Base-by-base conservation (phyloP, 2,113 vertebrate genomes). In the Origma solitaria region DNA sequence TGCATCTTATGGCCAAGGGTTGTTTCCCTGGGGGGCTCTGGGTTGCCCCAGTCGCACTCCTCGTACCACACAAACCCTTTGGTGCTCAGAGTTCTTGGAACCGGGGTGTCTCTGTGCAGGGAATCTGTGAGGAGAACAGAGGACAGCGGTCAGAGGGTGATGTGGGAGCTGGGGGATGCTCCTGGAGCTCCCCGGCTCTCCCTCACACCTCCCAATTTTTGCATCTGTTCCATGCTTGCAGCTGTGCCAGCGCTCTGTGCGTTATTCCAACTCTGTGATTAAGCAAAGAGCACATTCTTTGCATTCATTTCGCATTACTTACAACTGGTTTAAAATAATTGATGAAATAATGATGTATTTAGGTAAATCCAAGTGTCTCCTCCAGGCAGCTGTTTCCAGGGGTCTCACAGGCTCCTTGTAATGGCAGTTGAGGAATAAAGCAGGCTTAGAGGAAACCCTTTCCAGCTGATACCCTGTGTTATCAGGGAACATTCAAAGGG, bases 11-110 rank as follows among this genome's bases (percentile, higher is more conserved):
- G 6, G 70, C 10, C 2, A 6, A 61, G 81, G 37, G 5, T 1
- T 2, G 35, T 21, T 6, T 13, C 57, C 31, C 11, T 4, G n/a
- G 0, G 16, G 61, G 31, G 44, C 72, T 54, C 11, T 6, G 45
- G 3, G 31, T 4, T 0, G 38, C 19, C 33, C 66, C 1, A 2
- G 25, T 3, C 0, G 0, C 3, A 0, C 51, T 31, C n/a, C 60
- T 47, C 0, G 15, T 6, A 0, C 57, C 9, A 3, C 28, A 6
- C 62, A 7, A 21, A 47, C 75, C 57, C 35, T 42, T 15, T 8
- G 49, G 50, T 68, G 68, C 51, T 60, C n/a, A 28, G 66, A 44
- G 17, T 0, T 28, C 40, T 30, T 5, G 1, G 70, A 37, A 1
- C 35, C 1, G 2, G 33, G 24, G 4, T 2, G 0, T 37, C 64